These are phyloP conservation scores for Cossypha polioptera DNA, from an alignment of 2,797 vertebrate species.

Conservation along the genomic window DNA sequence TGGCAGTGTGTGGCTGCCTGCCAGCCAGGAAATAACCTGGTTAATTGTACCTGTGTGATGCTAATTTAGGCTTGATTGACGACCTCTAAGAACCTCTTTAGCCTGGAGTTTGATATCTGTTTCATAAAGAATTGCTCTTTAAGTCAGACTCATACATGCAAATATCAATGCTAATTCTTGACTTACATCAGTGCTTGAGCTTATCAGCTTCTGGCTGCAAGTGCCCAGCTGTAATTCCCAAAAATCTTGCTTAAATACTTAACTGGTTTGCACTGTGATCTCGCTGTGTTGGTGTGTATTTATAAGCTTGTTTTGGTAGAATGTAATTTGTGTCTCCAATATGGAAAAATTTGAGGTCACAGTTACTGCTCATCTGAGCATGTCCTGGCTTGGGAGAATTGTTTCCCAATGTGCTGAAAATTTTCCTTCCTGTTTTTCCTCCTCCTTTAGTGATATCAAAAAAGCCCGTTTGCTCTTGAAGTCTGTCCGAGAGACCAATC, in stretches of 20 bases:
- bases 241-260: neutral
- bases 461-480: too few species aligned
- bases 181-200: neutral
- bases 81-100: neutral
- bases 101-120: neutral
- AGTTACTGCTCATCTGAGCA: neutral
- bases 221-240: neutral
- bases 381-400: neutral
- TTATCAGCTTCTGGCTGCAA: neutral
- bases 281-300: accelerated
- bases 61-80: neutral
- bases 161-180: neutral
- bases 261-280: neutral
- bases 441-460: slow-evolving; percentile 60
- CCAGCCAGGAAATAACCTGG: neutral
- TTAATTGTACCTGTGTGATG: neutral
- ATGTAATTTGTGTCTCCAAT: neutral
- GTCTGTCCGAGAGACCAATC: too few species aligned
- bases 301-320: neutral
- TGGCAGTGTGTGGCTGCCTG: neutral
- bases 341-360: neutral
- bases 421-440: neutral
- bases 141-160: neutral
- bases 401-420: neutral
- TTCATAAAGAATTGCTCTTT: neutral